Evolutionary conservation across 2,113 vertebrate genomes (phyloP).

Genomic region (Microtus pennsylvanicus): DNA sequence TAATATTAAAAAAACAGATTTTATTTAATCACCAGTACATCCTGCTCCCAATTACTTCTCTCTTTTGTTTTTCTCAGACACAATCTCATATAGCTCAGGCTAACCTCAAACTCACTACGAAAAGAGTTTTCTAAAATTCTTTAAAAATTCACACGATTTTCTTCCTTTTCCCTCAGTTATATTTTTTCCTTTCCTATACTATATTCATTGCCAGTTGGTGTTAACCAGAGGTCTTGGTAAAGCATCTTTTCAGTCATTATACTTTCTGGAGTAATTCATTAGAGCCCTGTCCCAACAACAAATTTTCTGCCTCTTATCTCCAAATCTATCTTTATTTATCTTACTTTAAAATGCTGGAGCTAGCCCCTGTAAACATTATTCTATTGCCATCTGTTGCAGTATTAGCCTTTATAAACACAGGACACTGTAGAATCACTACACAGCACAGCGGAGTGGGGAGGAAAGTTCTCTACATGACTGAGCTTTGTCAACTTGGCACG

Average conservation of each 20-base stretch:
- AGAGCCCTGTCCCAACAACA: not conserved
- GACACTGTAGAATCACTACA: slow-evolving; percentile 2
- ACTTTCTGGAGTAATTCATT: not conserved
- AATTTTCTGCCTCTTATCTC: not conserved
- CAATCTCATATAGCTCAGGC: not conserved
- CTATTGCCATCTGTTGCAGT: not conserved
- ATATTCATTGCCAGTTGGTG: not conserved
- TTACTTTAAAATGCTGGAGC: not conserved
- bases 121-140: not conserved
- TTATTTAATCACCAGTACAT: not conserved
- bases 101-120: not conserved
- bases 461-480: not conserved
- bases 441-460: not conserved
- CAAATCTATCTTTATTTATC: not conserved
- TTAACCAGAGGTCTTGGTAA: not conserved
- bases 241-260: slow-evolving; percentile 13
- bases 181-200: not conserved
- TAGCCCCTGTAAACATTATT: not conserved
- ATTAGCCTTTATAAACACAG: not conserved
- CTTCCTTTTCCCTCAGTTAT: not conserved
- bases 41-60: not conserved
- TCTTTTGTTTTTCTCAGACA: not conserved
- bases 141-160: not conserved
- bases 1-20: not conserved
- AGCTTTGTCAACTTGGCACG: not conserved